Percentiles rank a stretch among this genome's conserved stretches.
Conservation (phyloP, 1,140 invertebrate genomes). For the Goniozus legneri region DNA sequence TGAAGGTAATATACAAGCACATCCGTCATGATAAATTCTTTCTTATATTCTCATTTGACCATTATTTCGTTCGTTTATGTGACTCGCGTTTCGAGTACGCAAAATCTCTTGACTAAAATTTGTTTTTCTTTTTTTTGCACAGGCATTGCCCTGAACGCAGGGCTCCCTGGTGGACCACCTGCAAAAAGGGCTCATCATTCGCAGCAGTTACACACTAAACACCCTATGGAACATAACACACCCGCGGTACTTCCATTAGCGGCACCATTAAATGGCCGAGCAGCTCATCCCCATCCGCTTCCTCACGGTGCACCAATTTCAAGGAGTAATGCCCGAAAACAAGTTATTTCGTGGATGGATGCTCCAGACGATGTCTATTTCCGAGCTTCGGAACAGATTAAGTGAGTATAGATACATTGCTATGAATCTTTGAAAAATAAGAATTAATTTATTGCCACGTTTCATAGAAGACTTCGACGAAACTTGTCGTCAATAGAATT, state of each 20-base stretch:
- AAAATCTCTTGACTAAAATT: no score
- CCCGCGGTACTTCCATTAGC: constrained; percentile 40
- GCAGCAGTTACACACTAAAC: constrained; percentile 44
- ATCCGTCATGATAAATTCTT: no score
- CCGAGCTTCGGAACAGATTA: constrained; percentile 82
- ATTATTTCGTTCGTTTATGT: no score
- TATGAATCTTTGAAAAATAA: no score
- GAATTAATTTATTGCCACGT: no score
- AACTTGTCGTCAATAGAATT: constrained; percentile 77
- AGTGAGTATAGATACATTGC: constrained; percentile 78
- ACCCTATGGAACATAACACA: constrained; percentile 38
- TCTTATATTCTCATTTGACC: no score
- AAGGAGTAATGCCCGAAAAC: constrained; percentile 69
- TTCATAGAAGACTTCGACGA: constrained; percentile 76
- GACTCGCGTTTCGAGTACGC: no score
- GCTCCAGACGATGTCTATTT: constrained; percentile 97
- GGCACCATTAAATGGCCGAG: constrained; percentile 45
- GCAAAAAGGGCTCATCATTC: constrained; percentile 66
- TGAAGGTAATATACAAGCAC: constrained; percentile 55
- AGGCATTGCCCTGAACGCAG: constrained; percentile 45
- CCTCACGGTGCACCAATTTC: constrained; percentile 53
- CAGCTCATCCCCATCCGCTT: constrained; percentile 39
- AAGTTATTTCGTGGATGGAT: constrained; percentile 96
- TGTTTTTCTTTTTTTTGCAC: constrained; percentile 9
- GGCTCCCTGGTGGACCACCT: constrained; percentile 64